Percentiles rank a stretch among this genome's conserved stretches.
Evolutionary conservation across 1,140 invertebrate genomes (phyloP).

Genomic region (Drosophila nikananu): DNA sequence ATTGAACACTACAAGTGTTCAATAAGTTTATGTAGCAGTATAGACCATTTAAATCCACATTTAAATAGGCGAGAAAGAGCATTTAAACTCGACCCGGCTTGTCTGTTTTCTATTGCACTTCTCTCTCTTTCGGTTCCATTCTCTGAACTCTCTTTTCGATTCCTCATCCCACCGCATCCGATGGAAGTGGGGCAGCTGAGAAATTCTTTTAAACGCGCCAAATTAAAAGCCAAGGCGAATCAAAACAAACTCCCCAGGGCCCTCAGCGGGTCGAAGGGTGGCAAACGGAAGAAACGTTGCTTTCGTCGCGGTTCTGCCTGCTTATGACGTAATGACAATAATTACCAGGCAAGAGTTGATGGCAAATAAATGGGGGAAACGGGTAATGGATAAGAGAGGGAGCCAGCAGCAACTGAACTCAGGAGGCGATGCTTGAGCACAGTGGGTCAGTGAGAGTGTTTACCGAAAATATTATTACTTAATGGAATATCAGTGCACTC

Average conservation of each 20-base stretch:
- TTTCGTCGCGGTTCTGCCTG: slow-evolving; percentile 50
- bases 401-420: slow-evolving; percentile 7
- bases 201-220: slow-evolving; percentile 32
- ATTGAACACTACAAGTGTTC: no score
- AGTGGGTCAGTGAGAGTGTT: neutral
- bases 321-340: slow-evolving; percentile 75
- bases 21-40: neutral
- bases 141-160: neutral
- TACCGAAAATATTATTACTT: no score
- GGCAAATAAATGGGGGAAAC: slow-evolving; percentile 22
- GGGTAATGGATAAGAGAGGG: slow-evolving; percentile 5
- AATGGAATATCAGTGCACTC: no score
- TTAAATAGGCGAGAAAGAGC: slow-evolving; percentile 52
- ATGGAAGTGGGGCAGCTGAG: slow-evolving; percentile 9
- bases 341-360: slow-evolving; percentile 47
- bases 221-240: slow-evolving; percentile 35
- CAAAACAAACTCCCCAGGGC: slow-evolving; percentile 51
- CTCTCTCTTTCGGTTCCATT: slow-evolving; percentile 2
- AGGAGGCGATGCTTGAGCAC: neutral
- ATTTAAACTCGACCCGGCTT: slow-evolving; percentile 4
- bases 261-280: neutral
- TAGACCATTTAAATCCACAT: slow-evolving; percentile 55
- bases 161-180: neutral
- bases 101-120: slow-evolving; percentile 1
- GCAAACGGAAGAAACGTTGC: neutral